Base-by-base conservation (phyloP, 1,140 invertebrate genomes). In the Nasonia giraulti region DNA sequence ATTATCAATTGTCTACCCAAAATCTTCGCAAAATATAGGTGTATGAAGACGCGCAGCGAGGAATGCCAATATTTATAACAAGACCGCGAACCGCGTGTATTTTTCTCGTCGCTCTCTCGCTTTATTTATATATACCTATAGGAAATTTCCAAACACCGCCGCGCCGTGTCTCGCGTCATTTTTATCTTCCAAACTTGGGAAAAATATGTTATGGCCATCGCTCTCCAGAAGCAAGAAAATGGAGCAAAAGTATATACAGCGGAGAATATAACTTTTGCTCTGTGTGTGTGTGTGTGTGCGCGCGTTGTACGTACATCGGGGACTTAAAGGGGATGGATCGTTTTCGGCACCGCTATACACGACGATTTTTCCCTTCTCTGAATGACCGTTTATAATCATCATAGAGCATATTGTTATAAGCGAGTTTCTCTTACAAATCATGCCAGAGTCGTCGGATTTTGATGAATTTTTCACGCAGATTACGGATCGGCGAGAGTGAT, bases 151-250 rank as follows among this genome's bases (percentile, higher is more conserved):
- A 20, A 55, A 55, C 17, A 80, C 68, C 55, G 33, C 8, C 40
- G 27, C 5, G 33, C 23, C 10, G 17, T 2, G 17, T 14, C 50
- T 55, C 17, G 2, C 1, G 20, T 20, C 50, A 55, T 20, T 55
- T 55, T 55, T 20, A 55, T 55, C 20, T 20, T 55, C 14, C 50
- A 14, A 55, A 17, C 50, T 55, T 1, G 50, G 50, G 12, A 68
- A 68, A 80, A 80, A 80, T 80, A 40, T 8, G 68, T 80, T 80
- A 80, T 68, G n/a, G 1, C 17, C 50, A 68, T 66, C 11, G 8
- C 31, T 33, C 4, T 27, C 55, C 12, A 50, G 47, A 40, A 33
- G 1, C 40, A 68, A n/a, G 77, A 40, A 55, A 79, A 79, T 6
- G n/a, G 66, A 44, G 68, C 23, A 66, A 37, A 20, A 23, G 10